A percentile compares a stretch with the other conserved stretches of the same genome.
phyloP scores from a whole-genome alignment of 2,888 invertebrate species.

The Balanococcus diminutus region DNA sequence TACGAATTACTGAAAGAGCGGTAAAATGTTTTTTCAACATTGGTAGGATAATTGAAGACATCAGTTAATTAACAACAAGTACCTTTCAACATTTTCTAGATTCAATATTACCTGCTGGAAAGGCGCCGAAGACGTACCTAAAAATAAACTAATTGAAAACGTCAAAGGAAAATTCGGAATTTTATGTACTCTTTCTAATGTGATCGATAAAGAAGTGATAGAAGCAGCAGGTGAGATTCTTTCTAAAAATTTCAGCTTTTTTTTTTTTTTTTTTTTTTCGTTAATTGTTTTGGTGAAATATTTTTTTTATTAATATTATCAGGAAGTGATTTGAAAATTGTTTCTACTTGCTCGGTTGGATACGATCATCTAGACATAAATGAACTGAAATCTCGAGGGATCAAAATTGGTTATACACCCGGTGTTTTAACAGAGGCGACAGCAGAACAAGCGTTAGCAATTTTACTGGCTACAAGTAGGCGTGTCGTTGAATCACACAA shows the following conservation, averaged over 20 bases:
- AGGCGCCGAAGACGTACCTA: background rate
- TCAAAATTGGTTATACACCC: constrained; percentile 62
- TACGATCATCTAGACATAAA: constrained; percentile 65
- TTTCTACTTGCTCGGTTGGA: constrained; percentile 66
- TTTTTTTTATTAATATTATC: background rate
- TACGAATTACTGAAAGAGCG: constrained; percentile 33
- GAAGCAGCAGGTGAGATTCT: constrained; percentile 39
- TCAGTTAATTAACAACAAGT: background rate
- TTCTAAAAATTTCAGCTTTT: too few species aligned
- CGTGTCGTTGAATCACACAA: constrained; percentile 76
- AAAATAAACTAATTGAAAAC: background rate
- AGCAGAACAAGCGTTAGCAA: constrained; percentile 76
- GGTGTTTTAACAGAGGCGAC: constrained; percentile 61
- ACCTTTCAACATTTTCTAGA: background rate
- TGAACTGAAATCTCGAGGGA: constrained; percentile 62
- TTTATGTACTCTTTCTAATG: background rate
- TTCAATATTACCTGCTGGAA: constrained; percentile 31
- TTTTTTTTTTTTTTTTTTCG: too few species aligned
- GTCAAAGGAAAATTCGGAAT: constrained; percentile 41
- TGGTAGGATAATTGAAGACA: background rate
- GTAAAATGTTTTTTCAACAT: background rate
- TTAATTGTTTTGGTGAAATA: too few species aligned
- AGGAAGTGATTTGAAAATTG: background rate
- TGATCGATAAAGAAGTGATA: constrained; percentile 36
- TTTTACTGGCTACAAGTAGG: constrained; percentile 81